Base-by-base conservation (phyloP, 2,113 vertebrate genomes). In the Cynocephalus volans region DNA sequence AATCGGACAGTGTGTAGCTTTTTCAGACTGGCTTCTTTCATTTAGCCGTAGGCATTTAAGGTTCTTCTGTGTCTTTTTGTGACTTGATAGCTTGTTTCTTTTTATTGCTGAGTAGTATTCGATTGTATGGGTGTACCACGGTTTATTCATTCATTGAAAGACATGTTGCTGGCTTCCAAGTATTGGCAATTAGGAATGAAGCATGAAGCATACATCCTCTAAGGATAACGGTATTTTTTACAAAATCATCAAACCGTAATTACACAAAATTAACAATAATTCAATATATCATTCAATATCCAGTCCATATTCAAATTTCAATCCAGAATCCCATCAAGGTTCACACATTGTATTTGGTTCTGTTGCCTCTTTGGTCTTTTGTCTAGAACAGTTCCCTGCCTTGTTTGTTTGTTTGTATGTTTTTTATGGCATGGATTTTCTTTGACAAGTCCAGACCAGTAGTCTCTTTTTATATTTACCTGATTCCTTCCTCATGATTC, bases 401-500 rank as follows among this genome's bases (percentile, higher is more conserved):
- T 41, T 88, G 48, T 50, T n/a, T n/a, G n/a, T n/a, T n/a, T n/a
- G n/a, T 88, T 64, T 52, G 31, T 81, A 70, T 94, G 56, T 67
- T 77, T 84, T 82, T 77, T 83, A 65, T 95, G 70, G 64, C 62
- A 33, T 24, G 65, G 72, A 54, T 62, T 86, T 67, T 26, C 23
- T 94, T 80, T 65, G 65, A 84, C 92, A 92, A 92, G 8, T 65
- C 54, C 84, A 77, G 54, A 77, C 36, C 70, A 79, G 76, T 41
- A 88, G 88, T 84, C 62, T 85, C 90, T 15, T 79, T 79, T 26
- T 58, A 84, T 52, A 87, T 94, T 48, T n/a, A 23, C 77, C 82
- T 88, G 70, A 86, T 67, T 81, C 75, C 50, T 87, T 94, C 90
- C 48, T 79, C 33, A 18, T 73, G 41, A 56, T 65, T 93, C 26